phyloP scores from a whole-genome alignment of 2,888 invertebrate species.

The Seira sanloemensis region DNA sequence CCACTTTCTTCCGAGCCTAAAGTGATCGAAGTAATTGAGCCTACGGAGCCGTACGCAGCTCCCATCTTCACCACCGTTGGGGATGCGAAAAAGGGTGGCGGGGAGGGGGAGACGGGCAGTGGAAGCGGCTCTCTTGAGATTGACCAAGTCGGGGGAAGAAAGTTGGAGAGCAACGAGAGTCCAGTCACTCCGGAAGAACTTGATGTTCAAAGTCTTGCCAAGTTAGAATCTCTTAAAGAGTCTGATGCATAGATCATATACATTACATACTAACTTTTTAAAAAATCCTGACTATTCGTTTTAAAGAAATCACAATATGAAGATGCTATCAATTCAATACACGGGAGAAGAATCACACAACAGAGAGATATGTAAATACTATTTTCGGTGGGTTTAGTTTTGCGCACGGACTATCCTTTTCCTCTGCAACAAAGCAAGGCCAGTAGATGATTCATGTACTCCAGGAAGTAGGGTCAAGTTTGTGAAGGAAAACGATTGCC shows the following conservation, averaged over 20 bases:
- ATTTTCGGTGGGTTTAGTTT: too few relatives aligned
- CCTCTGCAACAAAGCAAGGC: too few relatives aligned
- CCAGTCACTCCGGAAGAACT: conserved; percentile 87
- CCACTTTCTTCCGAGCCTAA: conserved; percentile 59
- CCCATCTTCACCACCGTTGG: conserved; percentile 52
- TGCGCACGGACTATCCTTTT: too few relatives aligned
- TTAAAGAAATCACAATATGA: too few relatives aligned
- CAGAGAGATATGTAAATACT: too few relatives aligned
- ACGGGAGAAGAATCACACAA: too few relatives aligned
- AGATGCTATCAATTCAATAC: too few relatives aligned
- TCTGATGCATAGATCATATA: conserved; percentile 91
- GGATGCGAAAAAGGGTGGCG: conserved; percentile 35
- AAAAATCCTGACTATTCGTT: too few relatives aligned
- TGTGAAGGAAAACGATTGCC: too few relatives aligned
- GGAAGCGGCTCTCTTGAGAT: conserved; percentile 71
- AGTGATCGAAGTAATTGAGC: conserved; percentile 61
- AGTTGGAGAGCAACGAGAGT: conserved; percentile 68
- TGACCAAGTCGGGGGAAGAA: conserved; percentile 57
- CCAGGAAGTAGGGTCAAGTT: too few relatives aligned
- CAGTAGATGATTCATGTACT: too few relatives aligned
- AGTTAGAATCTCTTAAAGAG: conserved; percentile 91
- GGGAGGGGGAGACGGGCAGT: not conserved
- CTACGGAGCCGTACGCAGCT: conserved; percentile 46
- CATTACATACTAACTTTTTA: too few relatives aligned
- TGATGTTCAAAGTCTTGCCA: conserved; percentile 90